phyloP scores from a whole-genome alignment of 92 coral and sea anemone species.

The Siderastrea radians region DNA sequence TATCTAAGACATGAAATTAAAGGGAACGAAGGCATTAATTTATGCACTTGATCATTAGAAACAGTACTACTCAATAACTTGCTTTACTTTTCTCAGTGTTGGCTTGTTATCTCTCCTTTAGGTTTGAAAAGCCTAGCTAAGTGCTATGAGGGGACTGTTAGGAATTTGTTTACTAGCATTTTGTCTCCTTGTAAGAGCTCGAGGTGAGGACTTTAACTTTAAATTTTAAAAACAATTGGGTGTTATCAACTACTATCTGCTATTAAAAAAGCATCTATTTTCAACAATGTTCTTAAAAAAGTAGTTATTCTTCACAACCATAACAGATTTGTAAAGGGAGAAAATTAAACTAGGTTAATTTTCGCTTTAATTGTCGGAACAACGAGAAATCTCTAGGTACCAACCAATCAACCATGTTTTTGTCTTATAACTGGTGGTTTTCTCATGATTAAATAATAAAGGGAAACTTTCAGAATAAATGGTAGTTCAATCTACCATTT shows the following conservation, averaged over 20 bases:
- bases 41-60: neutral
- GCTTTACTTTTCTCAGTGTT: neutral
- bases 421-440: constrained; percentile 7
- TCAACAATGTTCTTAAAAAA: too few relatives aligned
- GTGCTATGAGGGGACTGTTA: constrained; percentile 52
- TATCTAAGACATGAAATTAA: too few relatives aligned
- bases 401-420: neutral
- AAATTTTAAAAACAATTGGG: neutral
- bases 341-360: too few relatives aligned
- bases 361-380: too few relatives aligned
- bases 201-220: constrained; percentile 14
- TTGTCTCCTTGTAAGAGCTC: constrained; percentile 51
- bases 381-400: too few relatives aligned
- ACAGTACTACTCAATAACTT: neutral
- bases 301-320: too few relatives aligned
- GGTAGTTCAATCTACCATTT: neutral
- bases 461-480: neutral
- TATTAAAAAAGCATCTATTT: too few relatives aligned
- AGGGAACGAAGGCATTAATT: too few relatives aligned
- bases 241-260: too few relatives aligned
- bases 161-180: constrained; percentile 44
- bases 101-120: neutral
- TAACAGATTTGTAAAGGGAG: too few relatives aligned
- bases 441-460: constrained; percentile 13
- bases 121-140: constrained; percentile 44